A percentile compares a stretch with the other conserved stretches of the same genome.
Evolutionary conservation across 1,140 invertebrate genomes (phyloP).

Genomic region (Choristoneura fumiferana): DNA sequence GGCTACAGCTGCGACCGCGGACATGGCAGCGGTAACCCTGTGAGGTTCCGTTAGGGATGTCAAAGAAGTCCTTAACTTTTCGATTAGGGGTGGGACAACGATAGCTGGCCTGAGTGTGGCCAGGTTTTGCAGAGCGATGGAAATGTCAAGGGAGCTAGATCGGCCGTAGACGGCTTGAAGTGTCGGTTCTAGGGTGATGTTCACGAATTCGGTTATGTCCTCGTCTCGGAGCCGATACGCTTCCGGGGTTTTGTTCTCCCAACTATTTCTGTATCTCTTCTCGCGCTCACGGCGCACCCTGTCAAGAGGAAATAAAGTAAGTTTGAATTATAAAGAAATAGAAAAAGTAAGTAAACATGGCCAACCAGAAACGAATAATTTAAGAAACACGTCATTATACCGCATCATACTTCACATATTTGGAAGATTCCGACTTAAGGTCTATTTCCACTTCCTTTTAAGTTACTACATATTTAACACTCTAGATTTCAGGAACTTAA

Average conservation of each 20-base stretch:
- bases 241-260: slow-evolving; percentile 85
- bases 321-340: too few relatives aligned
- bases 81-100: slow-evolving; percentile 90
- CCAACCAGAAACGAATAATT: too few relatives aligned
- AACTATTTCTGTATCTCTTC: slow-evolving; percentile 72
- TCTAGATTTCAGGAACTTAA: too few relatives aligned
- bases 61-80: slow-evolving; percentile 87
- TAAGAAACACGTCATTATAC: too few relatives aligned
- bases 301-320: too few relatives aligned
- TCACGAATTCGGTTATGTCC: slow-evolving; percentile 92
- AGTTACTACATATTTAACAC: too few relatives aligned
- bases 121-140: slow-evolving; percentile 85
- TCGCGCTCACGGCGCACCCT: slow-evolving; percentile 71
- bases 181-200: slow-evolving; percentile 83
- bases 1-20: slow-evolving; percentile 85
- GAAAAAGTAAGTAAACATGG: too few relatives aligned
- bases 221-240: slow-evolving; percentile 86
- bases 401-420: too few relatives aligned
- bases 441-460: too few relatives aligned
- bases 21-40: slow-evolving; percentile 88
- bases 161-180: slow-evolving; percentile 89
- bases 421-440: too few relatives aligned
- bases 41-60: slow-evolving; percentile 94
- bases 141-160: slow-evolving; percentile 82
- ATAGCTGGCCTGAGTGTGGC: slow-evolving; percentile 89